Evolutionary conservation across 2,113 vertebrate genomes (phyloP).

Genomic region (Morphnarchus princeps): DNA sequence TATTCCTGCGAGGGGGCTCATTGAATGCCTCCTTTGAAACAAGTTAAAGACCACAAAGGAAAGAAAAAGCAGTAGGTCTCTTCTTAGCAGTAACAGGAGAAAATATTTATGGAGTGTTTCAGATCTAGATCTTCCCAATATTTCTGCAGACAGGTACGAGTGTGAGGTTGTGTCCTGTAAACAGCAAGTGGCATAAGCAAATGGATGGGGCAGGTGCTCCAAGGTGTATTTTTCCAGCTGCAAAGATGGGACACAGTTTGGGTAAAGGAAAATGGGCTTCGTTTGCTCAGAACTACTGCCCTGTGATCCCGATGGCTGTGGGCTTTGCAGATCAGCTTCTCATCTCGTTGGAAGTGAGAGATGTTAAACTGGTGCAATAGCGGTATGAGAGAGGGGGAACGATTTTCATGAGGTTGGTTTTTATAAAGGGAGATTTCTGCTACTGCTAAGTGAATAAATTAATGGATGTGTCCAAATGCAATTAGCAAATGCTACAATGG

Average conservation of each 20-base stretch:
- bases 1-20: constrained; percentile 19
- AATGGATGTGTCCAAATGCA: neutral
- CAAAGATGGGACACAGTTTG: neutral
- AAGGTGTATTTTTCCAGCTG: neutral
- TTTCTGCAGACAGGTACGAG: neutral
- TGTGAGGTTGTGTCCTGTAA: neutral
- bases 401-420: neutral
- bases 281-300: neutral
- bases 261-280: fast-evolving
- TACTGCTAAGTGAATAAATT: neutral
- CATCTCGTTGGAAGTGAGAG: neutral
- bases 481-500: neutral
- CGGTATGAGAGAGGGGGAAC: neutral
- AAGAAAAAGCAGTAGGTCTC: neutral
- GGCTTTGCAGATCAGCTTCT: neutral
- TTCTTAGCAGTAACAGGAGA: neutral
- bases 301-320: fast-evolving
- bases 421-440: neutral
- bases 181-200: fast-evolving
- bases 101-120: neutral
- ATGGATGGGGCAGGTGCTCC: neutral
- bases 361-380: neutral
- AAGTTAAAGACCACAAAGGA: constrained; percentile 18
- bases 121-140: neutral
- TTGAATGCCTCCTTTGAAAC: constrained; percentile 37